phyloP scores from a whole-genome alignment of 2,113 vertebrate genomes.

The Rhizomys pruinosus region DNA sequence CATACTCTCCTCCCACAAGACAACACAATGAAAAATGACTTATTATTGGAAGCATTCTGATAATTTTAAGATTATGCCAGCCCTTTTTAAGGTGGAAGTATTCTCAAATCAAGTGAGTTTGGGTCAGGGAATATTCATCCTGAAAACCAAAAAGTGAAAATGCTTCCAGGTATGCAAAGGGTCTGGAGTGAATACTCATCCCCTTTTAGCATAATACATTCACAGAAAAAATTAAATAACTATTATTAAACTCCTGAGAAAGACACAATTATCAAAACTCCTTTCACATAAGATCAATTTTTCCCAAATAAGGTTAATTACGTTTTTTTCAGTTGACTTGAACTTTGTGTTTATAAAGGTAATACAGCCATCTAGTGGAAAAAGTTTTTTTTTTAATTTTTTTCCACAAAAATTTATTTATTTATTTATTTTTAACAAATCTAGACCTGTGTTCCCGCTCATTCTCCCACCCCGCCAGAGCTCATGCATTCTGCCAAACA shows the following conservation, averaged over 20 bases:
- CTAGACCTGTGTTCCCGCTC: too few relatives aligned
- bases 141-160: constrained; percentile 46
- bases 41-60: neutral
- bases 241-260: constrained; percentile 43
- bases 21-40: neutral
- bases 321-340: neutral
- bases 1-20: neutral
- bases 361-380: constrained; percentile 69
- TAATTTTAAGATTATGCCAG: neutral
- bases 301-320: constrained; percentile 32
- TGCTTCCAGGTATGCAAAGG: neutral
- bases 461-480: too few relatives aligned
- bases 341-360: constrained; percentile 5
- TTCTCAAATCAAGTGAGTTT: constrained; percentile 21
- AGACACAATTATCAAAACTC: constrained; percentile 60
- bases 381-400: too few relatives aligned
- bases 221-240: neutral
- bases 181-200: neutral
- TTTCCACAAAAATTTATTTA: too few relatives aligned
- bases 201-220: neutral
- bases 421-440: too few relatives aligned
- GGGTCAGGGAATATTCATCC: neutral
- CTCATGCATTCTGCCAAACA: too few relatives aligned
- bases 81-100: neutral
- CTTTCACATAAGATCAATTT: neutral